A percentile compares a stretch with the other conserved stretches of the same genome.
Evolutionary conservation across 1,140 invertebrate genomes (phyloP).

Genomic region (Solen grandis): DNA sequence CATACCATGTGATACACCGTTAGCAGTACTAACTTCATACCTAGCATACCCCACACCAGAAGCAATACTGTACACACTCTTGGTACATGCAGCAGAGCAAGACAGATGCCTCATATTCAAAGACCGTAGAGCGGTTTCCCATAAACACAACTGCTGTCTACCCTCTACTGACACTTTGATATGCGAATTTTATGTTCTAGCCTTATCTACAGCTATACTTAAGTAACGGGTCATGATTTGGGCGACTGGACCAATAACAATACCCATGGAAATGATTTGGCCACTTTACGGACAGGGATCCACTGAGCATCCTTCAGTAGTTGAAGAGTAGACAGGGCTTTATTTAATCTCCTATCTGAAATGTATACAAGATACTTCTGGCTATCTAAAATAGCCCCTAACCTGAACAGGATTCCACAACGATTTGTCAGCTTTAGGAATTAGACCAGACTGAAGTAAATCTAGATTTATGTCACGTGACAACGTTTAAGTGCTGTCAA

Average conservation of each 20-base stretch:
- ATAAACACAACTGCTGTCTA: not conserved
- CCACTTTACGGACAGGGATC: not conserved
- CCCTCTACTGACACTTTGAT: slow-evolving; percentile 8
- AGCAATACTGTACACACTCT: slow-evolving; percentile 22
- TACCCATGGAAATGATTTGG: slow-evolving; percentile 31
- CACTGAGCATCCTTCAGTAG: not conserved
- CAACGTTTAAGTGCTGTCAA: not conserved
- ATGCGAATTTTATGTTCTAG: slow-evolving; percentile 10
- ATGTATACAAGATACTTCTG: not conserved
- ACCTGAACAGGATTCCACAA: slow-evolving; percentile 17
- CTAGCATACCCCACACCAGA: slow-evolving; percentile 19
- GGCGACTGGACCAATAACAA: slow-evolving; percentile 15
- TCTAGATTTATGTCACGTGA: slow-evolving; percentile 5
- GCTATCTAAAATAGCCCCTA: not conserved
- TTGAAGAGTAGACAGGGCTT: not conserved
- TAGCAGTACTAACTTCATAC: slow-evolving; percentile 26
- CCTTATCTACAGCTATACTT: slow-evolving; percentile 26
- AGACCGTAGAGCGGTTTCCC: too few species aligned
- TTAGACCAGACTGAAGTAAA: slow-evolving; percentile 13
- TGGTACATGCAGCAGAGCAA: not conserved
- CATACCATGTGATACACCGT: slow-evolving; percentile 28
- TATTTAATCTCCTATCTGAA: slow-evolving; percentile 5
- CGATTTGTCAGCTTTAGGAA: slow-evolving; percentile 21
- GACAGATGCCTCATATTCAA: too few species aligned
- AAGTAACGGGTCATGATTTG: slow-evolving; percentile 28